phyloP scores from a whole-genome alignment of 2,888 invertebrate species.

The Caenorhabditis sp. region DNA sequence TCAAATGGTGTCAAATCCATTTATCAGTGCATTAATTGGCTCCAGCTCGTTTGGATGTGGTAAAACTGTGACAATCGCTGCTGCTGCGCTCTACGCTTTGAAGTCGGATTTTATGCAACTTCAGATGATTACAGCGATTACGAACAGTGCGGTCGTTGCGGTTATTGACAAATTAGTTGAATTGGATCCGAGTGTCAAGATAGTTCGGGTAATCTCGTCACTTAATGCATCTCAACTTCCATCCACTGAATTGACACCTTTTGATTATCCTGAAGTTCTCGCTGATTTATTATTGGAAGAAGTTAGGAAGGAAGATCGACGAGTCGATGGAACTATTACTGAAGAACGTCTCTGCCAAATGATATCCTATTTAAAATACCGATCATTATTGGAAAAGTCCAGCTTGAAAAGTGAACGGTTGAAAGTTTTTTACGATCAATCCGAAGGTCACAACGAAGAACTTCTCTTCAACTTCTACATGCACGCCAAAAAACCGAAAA shows the following conservation, averaged over 20 bases:
- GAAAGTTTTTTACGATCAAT: not conserved
- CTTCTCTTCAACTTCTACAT: not conserved
- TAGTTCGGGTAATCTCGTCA: not conserved
- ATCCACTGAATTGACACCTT: not conserved
- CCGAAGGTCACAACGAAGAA: not conserved
- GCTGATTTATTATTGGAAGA: not conserved
- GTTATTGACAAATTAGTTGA: not conserved
- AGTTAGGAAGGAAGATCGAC: not conserved
- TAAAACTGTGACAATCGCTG: not conserved
- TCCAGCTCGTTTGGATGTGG: slow-evolving; percentile 1
- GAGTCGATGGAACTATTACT: not conserved
- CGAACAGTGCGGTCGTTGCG: not conserved
- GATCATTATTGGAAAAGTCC: not conserved
- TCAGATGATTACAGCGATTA: not conserved
- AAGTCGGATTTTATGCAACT: not conserved
- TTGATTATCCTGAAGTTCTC: not conserved
- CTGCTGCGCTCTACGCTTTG: not conserved
- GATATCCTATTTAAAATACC: not conserved
- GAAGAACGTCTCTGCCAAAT: not conserved
- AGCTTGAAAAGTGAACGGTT: not conserved
- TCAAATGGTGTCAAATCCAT: not conserved
- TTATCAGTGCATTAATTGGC: not conserved
- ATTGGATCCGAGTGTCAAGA: not conserved
- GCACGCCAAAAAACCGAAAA: not conserved
- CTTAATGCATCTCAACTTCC: not conserved